Evolutionary conservation across 2,797 vertebrate genomes (phyloP).

Genomic region (Garrulus glandarius): DNA sequence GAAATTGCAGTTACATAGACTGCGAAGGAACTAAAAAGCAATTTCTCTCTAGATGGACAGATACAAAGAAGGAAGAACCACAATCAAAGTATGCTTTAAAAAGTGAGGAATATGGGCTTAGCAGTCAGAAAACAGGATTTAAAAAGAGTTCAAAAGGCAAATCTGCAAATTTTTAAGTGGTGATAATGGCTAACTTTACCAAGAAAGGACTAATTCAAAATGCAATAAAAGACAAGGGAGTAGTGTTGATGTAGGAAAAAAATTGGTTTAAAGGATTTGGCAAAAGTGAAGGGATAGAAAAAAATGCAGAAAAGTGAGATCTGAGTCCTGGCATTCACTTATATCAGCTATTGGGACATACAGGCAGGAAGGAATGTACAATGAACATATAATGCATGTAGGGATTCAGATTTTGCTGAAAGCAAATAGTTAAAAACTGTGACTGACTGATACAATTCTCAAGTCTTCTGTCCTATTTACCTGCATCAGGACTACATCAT

Average conservation of each 20-base stretch:
- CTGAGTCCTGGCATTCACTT: not conserved
- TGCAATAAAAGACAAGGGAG: not conserved
- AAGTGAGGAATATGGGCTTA: not conserved
- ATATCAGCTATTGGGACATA: not conserved
- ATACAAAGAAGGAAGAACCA: not conserved
- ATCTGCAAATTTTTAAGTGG: not conserved
- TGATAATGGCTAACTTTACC: not conserved
- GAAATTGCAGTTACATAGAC: not conserved
- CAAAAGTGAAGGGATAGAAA: not conserved
- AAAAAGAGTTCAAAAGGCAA: not conserved
- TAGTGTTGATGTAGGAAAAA: not conserved
- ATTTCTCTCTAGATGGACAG: not conserved
- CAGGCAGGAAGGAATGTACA: not conserved
- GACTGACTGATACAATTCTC: not conserved
- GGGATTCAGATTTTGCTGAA: not conserved
- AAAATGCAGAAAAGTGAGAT: not conserved
- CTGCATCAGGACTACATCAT: not conserved
- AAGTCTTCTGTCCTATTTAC: not conserved
- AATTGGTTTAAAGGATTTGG: not conserved
- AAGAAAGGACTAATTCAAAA: not conserved
- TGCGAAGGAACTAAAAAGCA: not conserved
- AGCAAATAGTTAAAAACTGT: not conserved
- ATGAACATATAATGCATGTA: fast-evolving
- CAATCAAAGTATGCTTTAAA: not conserved
- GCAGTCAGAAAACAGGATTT: not conserved